Conservation (phyloP, 2,888 invertebrate species). For the Gastracanthus pulcherrimus region DNA sequence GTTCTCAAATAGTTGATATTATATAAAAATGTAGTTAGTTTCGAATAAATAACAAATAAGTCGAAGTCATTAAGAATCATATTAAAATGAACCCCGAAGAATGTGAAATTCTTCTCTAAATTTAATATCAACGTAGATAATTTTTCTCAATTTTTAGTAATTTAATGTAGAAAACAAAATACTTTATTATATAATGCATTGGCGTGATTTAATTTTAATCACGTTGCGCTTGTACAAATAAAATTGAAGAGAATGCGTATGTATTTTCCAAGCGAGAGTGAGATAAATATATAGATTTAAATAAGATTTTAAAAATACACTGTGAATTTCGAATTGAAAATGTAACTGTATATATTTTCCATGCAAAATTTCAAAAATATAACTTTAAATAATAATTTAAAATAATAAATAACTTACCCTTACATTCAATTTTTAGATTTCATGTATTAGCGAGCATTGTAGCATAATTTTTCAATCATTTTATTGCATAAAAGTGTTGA, state of each 20-base stretch:
- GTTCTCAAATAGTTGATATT: background rate
- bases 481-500: too few relatives aligned
- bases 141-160: slow-evolving; percentile 23
- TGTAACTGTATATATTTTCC: background rate
- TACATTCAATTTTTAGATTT: background rate
- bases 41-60: too few relatives aligned
- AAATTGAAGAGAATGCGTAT: slow-evolving; percentile 20
- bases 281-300: background rate
- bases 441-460: too few relatives aligned
- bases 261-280: slow-evolving; percentile 40
- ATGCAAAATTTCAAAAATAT: background rate
- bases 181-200: background rate
- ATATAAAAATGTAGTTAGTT: background rate
- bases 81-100: slow-evolving; percentile 1
- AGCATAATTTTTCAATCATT: too few relatives aligned
- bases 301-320: background rate
- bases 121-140: background rate
- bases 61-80: slow-evolving; percentile 19
- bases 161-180: slow-evolving; percentile 12
- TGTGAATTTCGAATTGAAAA: slow-evolving; percentile 34
- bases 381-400: background rate
- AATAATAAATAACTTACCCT: too few relatives aligned
- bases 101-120: slow-evolving; percentile 7
- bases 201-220: background rate
- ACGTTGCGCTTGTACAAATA: slow-evolving; percentile 20